Conservation (phyloP, 2,113 vertebrate genomes). For the Ictalurus punctatus region DNA sequence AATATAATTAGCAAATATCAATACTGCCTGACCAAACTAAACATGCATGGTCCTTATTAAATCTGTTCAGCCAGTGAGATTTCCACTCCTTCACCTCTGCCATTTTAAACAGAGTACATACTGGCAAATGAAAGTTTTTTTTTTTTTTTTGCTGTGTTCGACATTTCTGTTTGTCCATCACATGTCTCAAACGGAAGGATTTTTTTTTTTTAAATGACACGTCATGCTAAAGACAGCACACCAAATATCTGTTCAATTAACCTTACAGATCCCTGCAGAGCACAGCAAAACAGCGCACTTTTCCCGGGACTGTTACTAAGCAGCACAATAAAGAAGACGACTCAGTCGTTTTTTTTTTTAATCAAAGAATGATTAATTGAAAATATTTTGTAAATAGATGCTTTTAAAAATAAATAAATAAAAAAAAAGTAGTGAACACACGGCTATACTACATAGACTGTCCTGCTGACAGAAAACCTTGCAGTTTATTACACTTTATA, state of each 20-base stretch:
- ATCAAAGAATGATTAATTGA: not conserved
- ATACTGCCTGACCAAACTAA: not conserved
- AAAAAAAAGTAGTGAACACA: not conserved
- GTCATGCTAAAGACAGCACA: not conserved
- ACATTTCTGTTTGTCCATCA: not conserved
- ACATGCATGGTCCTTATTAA: not conserved
- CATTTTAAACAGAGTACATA: not conserved
- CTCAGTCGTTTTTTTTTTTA: fast-evolving
- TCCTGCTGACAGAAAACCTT: not conserved
- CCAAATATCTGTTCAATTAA: not conserved
- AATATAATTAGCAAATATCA: not conserved
- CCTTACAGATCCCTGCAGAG: not conserved
- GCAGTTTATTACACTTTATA: not conserved
- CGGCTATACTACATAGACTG: not conserved
- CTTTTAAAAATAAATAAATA: not conserved
- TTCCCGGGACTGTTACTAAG: not conserved
- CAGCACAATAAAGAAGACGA: not conserved
- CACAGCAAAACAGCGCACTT: not conserved
- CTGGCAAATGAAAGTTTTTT: not conserved
- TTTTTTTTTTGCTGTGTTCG: not conserved
- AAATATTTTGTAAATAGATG: not conserved
- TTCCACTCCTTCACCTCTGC: not conserved
- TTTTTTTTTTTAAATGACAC: not conserved
- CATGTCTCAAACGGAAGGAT: not conserved
- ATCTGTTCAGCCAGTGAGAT: not conserved